A percentile compares a stretch with the other conserved stretches of the same genome.
Conservation (phyloP, 1,140 invertebrate species). For the Semibalanus balanoides region DNA sequence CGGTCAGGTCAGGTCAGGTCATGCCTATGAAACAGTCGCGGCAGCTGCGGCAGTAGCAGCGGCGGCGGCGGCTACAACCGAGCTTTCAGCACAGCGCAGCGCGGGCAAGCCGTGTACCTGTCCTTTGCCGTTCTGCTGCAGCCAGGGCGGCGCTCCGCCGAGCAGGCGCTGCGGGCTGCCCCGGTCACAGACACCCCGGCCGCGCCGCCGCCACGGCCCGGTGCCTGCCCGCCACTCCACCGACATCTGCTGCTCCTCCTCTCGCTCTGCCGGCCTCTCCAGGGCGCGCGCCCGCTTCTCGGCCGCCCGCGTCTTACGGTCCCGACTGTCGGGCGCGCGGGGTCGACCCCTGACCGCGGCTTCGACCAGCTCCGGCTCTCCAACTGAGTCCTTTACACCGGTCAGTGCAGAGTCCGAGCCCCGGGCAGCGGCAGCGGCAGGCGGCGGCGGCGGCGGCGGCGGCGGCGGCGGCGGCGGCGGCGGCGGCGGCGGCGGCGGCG, state of each 20-base stretch:
- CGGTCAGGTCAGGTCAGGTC: no score
- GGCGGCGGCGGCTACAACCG: no score
- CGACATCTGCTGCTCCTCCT: background rate
- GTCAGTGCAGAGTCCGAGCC: no score
- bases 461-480: no score
- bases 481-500: no score
- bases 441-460: no score
- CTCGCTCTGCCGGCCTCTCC: background rate
- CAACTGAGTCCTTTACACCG: no score
- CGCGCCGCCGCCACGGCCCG: background rate
- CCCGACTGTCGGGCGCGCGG: no score
- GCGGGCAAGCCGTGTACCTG: background rate
- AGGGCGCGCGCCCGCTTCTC: background rate
- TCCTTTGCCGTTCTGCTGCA: background rate
- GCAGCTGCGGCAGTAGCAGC: no score
- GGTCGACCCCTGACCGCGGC: background rate
- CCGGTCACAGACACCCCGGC: background rate
- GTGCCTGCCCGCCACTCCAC: background rate
- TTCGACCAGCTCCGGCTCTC: no score
- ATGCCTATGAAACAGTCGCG: background rate
- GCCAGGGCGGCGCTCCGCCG: no score
- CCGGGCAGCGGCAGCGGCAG: no score
- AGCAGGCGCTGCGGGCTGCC: background rate
- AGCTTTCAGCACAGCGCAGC: background rate
- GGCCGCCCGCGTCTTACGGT: background rate